Evolutionary conservation across 2,113 vertebrate species (phyloP), one percentile per base, ranked within the genome.

Genomic region (Vidua macroura): DNA sequence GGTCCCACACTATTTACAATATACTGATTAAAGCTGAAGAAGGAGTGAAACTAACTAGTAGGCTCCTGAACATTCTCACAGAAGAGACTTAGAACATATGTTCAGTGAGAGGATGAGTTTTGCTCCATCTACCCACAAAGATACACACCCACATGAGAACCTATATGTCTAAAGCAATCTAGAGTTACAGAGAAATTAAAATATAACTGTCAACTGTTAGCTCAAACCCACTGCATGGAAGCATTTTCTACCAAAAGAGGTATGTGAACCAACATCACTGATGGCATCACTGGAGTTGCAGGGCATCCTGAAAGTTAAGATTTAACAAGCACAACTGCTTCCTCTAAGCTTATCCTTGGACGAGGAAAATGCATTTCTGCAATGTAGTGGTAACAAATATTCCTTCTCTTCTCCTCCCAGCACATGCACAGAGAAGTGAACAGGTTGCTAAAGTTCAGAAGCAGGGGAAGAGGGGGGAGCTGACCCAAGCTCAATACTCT

Each of bases 391-490:
- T n/a, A 67, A 51, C 13, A 86, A 55, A 64, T 21, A 16, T 37
- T 62, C 41, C 13, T 28, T 51, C 58, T 83, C 30, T n/a, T 30
- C 17, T 76, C 46, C 30, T 74, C n/a, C 39, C 5, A 83, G 15
- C 4, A 58, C 31, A 8, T 0, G 3, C 37, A 82, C 13, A 66
- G 28, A 39, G 60, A 81, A 77, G 8, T 13, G 19, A 24, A n/a
- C 30, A 67, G 5, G 39, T 4, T 67, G 64, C 43, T 70, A 1
- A 91, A 70, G 55, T 63, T 83, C 63, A 83, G 41, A 75, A 72
- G 0, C 5, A 11, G 8, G 17, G 12, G 7, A 22, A 25, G 12
- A 14, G 10, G 19, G 6, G 22, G 10, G 6, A 55, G 43, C 39
- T 73, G 56, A 84, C 12, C 3, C 0, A 30, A 25, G 35, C 51